phyloP scores from a whole-genome alignment of 2,797 vertebrate genomes.

The Rhinoraja longicauda region DNA sequence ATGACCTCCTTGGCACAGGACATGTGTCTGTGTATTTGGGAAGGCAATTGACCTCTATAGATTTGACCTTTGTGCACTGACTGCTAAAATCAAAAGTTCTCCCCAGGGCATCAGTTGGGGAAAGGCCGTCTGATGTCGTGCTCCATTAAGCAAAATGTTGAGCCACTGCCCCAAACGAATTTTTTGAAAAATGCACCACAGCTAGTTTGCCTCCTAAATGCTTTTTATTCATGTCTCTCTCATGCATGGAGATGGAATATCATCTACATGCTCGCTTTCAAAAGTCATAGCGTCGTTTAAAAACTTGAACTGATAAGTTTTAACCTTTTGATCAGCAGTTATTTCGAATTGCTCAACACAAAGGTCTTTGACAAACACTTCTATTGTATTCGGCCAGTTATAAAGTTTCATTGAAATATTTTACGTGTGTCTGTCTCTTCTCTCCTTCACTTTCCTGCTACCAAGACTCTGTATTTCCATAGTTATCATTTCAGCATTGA shows the following conservation, averaged over 20 bases:
- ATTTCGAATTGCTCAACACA: conserved; percentile 24
- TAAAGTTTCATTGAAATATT: conserved; percentile 34
- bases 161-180: background rate
- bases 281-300: background rate
- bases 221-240: background rate
- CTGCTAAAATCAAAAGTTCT: background rate
- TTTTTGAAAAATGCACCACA: background rate
- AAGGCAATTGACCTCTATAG: background rate
- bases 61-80: background rate
- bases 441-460: conserved; percentile 49
- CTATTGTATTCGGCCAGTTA: conserved; percentile 27
- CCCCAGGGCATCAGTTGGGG: background rate
- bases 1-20: background rate
- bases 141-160: background rate
- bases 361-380: conserved; percentile 27
- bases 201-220: background rate
- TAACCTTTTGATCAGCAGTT: background rate
- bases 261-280: background rate
- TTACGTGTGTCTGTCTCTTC: background rate
- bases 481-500: conserved; percentile 36
- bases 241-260: background rate
- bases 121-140: background rate
- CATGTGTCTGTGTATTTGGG: background rate
- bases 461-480: conserved; percentile 35
- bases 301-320: background rate